phyloP scores from a whole-genome alignment of 2,797 vertebrate species.

The Notoglanidium macrostoma region DNA sequence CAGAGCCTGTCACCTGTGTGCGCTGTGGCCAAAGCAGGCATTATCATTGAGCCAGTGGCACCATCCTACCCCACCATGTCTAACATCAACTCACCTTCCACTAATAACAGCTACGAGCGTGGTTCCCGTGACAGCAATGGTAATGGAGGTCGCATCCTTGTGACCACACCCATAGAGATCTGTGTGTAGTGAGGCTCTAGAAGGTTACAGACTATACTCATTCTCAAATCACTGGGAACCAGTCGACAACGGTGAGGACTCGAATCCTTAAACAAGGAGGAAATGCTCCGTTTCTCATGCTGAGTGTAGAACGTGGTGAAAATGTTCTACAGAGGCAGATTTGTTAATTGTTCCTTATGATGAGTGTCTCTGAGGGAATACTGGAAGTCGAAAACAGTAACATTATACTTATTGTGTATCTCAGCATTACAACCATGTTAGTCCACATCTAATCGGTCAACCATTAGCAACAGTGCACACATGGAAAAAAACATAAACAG shows the following conservation, averaged over 20 bases:
- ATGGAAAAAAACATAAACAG: constrained; percentile 17
- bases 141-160: constrained; percentile 75
- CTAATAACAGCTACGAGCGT: constrained; percentile 79
- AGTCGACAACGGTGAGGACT: constrained; percentile 21
- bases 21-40: constrained; percentile 60
- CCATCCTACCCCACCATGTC: constrained; percentile 77
- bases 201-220: constrained; percentile 1
- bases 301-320: constrained; percentile 21
- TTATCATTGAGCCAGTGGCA: constrained; percentile 69
- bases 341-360: constrained; percentile 61
- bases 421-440: constrained; percentile 45
- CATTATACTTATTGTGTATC: constrained; percentile 36
- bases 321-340: constrained; percentile 34
- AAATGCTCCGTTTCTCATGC: constrained; percentile 25
- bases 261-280: constrained; percentile 12
- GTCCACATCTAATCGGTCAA: constrained; percentile 21
- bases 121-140: constrained; percentile 75
- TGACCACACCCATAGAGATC: constrained; percentile 82
- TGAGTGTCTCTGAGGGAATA: constrained; percentile 61
- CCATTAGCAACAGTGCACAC: constrained; percentile 19
- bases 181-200: constrained; percentile 72
- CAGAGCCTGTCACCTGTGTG: constrained; percentile 75
- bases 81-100: constrained; percentile 77
- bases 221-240: constrained; percentile 17
- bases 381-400: constrained; percentile 42